Conservation (phyloP, 1,140 invertebrate species). For the Reticulitermes speratus region DNA sequence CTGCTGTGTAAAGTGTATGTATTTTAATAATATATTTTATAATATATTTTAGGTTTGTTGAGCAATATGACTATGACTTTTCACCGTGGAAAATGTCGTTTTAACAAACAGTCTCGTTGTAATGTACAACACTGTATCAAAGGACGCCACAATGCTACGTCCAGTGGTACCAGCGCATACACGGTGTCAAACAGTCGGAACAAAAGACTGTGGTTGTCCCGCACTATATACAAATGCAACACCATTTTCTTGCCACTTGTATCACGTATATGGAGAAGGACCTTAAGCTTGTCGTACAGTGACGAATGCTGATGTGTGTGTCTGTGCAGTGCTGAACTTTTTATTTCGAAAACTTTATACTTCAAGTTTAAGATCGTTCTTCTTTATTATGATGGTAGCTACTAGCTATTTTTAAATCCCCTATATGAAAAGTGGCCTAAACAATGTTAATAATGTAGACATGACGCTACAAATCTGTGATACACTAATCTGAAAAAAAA, state of each 20-base stretch:
- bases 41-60: slow-evolving; percentile 23
- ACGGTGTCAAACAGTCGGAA: neutral
- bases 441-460: slow-evolving; percentile 8
- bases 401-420: neutral
- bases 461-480: neutral
- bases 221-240: neutral
- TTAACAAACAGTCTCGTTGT: slow-evolving; percentile 8
- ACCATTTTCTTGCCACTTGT: slow-evolving; percentile 13
- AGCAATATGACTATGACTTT: slow-evolving; percentile 32
- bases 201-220: slow-evolving; percentile 19
- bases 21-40: slow-evolving; percentile 22
- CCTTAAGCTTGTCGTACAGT: neutral
- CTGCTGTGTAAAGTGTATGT: slow-evolving; percentile 4
- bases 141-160: too few species aligned
- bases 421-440: slow-evolving; percentile 15
- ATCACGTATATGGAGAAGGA: neutral
- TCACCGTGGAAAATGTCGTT: slow-evolving; percentile 28
- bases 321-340: neutral
- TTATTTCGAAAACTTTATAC: neutral
- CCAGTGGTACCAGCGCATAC: neutral
- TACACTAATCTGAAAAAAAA: neutral
- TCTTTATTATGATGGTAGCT: neutral
- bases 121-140: too few species aligned
- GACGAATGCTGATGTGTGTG: neutral
- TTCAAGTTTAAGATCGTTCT: neutral